phyloP scores from a whole-genome alignment of 1,140 invertebrate genomes.

The Drosophila malerkotliana region DNA sequence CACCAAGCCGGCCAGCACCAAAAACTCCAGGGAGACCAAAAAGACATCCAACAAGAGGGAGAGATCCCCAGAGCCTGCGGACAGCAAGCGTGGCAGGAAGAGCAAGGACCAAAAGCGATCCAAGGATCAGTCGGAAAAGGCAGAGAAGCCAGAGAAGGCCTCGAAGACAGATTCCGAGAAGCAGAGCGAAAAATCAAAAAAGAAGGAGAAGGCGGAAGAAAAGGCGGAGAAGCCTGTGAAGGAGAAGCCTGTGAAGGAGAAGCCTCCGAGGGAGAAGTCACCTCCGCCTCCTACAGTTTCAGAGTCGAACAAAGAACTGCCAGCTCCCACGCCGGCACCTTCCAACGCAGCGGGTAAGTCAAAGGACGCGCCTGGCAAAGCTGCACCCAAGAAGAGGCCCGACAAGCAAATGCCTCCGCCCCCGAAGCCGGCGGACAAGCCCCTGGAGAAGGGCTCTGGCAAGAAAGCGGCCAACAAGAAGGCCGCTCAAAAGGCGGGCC shows the following conservation, averaged over 20 bases:
- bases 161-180: conserved; percentile 37
- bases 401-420: conserved; percentile 75
- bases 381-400: conserved; percentile 48
- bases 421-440: conserved; percentile 63
- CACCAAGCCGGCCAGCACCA: conserved; percentile 51
- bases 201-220: conserved; percentile 34
- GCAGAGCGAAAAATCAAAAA: conserved; percentile 52
- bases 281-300: background rate
- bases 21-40: conserved; percentile 33
- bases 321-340: background rate
- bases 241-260: conserved; percentile 10
- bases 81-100: conserved; percentile 60
- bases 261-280: conserved; percentile 24
- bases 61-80: conserved; percentile 33
- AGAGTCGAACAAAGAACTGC: conserved; percentile 13
- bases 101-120: conserved; percentile 54
- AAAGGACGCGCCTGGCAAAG: conserved; percentile 41
- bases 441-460: conserved; percentile 45
- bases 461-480: conserved; percentile 69
- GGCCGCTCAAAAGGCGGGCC: conserved; percentile 47
- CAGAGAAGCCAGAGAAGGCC: background rate
- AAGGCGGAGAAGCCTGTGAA: conserved; percentile 21
- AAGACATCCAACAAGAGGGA: conserved; percentile 46
- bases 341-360: conserved; percentile 17
- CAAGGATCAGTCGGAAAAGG: conserved; percentile 34